phyloP scores from a whole-genome alignment of 2,888 invertebrate species.

The Nomada lathburiana region DNA sequence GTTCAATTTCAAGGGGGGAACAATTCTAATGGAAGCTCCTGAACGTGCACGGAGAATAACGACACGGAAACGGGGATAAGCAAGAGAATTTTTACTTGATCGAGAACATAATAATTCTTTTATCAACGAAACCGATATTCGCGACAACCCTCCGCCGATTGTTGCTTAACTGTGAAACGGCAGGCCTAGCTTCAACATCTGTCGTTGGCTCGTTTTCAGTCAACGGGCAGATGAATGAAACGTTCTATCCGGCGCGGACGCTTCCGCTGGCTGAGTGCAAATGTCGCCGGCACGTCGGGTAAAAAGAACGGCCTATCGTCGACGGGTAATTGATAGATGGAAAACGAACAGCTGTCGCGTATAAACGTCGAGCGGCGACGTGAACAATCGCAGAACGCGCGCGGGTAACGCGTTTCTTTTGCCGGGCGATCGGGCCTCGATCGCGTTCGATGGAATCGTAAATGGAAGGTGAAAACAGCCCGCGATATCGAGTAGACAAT shows the following conservation, averaged over 20 bases:
- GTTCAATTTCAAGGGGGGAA: not conserved
- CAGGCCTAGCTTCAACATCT: conserved; percentile 51
- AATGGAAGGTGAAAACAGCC: not conserved
- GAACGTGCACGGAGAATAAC: not conserved
- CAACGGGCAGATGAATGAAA: not conserved
- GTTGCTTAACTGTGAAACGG: conserved; percentile 47
- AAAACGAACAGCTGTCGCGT: conserved; percentile 23
- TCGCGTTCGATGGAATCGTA: not conserved
- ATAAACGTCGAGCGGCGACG: not conserved
- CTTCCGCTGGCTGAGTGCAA: conserved; percentile 70
- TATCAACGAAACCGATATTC: not conserved
- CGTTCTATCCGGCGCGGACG: conserved; percentile 48
- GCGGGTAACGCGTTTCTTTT: not conserved
- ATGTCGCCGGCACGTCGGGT: conserved; percentile 46
- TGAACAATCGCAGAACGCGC: conserved; percentile 20
- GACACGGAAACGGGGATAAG: not conserved
- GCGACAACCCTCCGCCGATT: no score
- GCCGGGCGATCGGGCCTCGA: conserved; percentile 9
- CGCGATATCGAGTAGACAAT: conserved; percentile 24
- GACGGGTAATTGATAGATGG: conserved; percentile 51
- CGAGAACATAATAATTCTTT: not conserved
- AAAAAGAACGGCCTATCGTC: conserved; percentile 13
- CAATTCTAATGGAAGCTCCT: not conserved
- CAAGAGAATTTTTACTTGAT: not conserved
- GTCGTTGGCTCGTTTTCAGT: conserved; percentile 14